Evolutionary conservation across 2,113 vertebrate species (phyloP).

Genomic region (Malurus elegans): DNA sequence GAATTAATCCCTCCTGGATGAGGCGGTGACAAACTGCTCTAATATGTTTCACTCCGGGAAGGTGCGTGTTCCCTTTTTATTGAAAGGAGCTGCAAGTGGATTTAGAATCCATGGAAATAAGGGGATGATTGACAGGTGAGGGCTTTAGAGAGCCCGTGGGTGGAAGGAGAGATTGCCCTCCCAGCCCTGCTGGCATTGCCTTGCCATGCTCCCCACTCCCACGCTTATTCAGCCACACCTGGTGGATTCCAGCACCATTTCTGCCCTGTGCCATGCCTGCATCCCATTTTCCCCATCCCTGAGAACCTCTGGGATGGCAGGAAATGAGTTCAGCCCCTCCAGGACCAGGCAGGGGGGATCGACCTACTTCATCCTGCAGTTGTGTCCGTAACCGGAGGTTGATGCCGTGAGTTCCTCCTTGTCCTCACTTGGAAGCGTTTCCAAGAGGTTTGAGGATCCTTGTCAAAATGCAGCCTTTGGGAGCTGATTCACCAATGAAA

Average conservation of each 20-base stretch:
- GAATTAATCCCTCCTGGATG: conserved; percentile 61
- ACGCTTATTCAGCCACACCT: accelerated
- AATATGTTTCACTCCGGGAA: conserved; percentile 35
- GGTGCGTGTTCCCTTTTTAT: neutral
- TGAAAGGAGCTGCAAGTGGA: conserved; percentile 21
- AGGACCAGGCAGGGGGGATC: neutral
- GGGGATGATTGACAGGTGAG: conserved; percentile 11
- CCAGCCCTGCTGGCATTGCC: neutral
- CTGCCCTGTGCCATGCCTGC: neutral
- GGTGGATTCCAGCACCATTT: neutral
- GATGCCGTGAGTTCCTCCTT: neutral
- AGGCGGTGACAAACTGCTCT: conserved; percentile 50
- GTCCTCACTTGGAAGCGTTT: neutral
- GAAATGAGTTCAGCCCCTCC: neutral
- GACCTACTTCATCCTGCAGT: neutral
- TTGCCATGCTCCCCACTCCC: neutral
- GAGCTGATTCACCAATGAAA: neutral
- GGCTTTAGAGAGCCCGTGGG: neutral
- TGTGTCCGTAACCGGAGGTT: neutral
- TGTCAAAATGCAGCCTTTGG: neutral
- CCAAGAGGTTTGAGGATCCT: neutral
- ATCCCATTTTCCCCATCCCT: neutral
- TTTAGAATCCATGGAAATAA: conserved; percentile 34
- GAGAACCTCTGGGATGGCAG: neutral
- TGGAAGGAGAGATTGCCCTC: neutral